A percentile compares a stretch with the other conserved stretches of the same genome.
These are phyloP conservation scores for Nephila pilipes DNA, from an alignment of 1,140 invertebrate genomes.

Conservation along the genomic window DNA sequence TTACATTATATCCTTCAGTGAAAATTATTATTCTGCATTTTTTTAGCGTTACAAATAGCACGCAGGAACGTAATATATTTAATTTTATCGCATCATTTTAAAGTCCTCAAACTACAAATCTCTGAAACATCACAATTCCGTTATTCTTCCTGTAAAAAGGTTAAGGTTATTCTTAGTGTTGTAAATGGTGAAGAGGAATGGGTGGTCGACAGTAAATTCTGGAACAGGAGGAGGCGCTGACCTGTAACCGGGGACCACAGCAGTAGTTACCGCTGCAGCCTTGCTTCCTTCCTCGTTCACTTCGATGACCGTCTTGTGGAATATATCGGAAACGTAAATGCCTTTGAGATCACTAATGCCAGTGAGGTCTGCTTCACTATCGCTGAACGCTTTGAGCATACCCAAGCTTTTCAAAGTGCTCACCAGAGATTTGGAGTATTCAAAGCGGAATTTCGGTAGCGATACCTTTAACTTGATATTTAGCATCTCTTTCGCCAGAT, in stretches of 20 bases:
- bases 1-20: too few species aligned
- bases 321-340: constrained; percentile 79
- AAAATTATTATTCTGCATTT: too few species aligned
- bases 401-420: constrained; percentile 76
- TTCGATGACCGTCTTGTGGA: constrained; percentile 84
- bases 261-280: constrained; percentile 86
- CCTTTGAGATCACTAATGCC: constrained; percentile 73
- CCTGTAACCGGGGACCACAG: constrained; percentile 78
- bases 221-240: constrained; percentile 74
- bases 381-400: constrained; percentile 77
- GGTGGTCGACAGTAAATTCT: constrained; percentile 82
- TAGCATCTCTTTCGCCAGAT: constrained; percentile 31
- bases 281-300: constrained; percentile 89
- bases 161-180: constrained; percentile 37
- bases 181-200: constrained; percentile 80
- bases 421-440: constrained; percentile 73
- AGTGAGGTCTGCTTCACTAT: constrained; percentile 76
- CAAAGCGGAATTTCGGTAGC: constrained; percentile 79
- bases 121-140: neutral
- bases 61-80: too few species aligned
- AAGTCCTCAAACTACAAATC: too few species aligned
- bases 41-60: too few species aligned
- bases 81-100: too few species aligned
- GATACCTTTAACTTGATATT: constrained; percentile 67
- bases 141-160: constrained; percentile 27